Evolutionary conservation across 2,888 invertebrate genomes (phyloP).

Genomic region (Odontomyia ornata): DNA sequence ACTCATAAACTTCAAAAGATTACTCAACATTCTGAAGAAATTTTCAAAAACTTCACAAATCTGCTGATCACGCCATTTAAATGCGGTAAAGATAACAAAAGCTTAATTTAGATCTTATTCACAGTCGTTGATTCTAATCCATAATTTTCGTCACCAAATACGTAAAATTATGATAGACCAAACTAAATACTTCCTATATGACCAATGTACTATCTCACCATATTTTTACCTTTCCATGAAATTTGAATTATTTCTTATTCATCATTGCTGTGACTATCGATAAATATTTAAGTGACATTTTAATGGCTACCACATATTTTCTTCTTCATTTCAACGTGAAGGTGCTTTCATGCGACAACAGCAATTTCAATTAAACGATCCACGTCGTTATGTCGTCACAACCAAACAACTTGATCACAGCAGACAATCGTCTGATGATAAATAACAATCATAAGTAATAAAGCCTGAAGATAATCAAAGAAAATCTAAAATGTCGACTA

Average conservation of each 20-base stretch:
- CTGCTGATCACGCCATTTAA: too few species aligned
- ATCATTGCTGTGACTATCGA: not conserved
- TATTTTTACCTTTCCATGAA: not conserved
- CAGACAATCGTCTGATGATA: conserved; percentile 13
- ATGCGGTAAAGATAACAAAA: too few species aligned
- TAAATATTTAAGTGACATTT: not conserved
- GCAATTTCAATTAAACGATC: not conserved
- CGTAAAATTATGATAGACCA: not conserved
- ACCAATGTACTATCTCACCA: not conserved
- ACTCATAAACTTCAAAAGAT: too few species aligned
- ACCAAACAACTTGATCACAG: not conserved
- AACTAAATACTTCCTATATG: not conserved
- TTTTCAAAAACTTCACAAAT: too few species aligned
- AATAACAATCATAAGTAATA: conserved; percentile 12
- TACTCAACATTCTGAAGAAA: too few species aligned
- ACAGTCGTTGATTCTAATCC: too few species aligned
- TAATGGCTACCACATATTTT: conserved; percentile 3
- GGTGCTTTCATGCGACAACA: conserved; percentile 32
- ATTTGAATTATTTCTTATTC: conserved; percentile 1
- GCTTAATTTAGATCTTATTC: too few species aligned
- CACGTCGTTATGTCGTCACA: conserved; percentile 27
- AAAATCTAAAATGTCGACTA: conserved; percentile 19
- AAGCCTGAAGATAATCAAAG: conserved; percentile 13
- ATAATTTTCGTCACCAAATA: not conserved
- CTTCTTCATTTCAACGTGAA: not conserved